Conservation (phyloP, 2,113 vertebrate species). For the Bubo scandiacus region DNA sequence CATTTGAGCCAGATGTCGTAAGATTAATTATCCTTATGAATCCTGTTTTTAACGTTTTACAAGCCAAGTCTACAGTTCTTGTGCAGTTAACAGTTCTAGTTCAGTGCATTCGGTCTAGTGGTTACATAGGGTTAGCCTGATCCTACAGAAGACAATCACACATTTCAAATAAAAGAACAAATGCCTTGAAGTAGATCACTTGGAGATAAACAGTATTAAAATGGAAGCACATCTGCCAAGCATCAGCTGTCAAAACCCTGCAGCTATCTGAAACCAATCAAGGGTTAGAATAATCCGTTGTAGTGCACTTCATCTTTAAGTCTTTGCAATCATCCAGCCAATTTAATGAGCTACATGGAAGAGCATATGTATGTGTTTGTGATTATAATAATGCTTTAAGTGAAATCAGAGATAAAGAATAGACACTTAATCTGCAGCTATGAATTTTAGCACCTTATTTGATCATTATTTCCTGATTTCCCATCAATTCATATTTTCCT, state of each 20-base stretch:
- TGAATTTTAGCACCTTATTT: neutral
- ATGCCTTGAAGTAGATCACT: slow-evolving; percentile 50
- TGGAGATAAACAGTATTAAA: slow-evolving; percentile 53
- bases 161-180: slow-evolving; percentile 35
- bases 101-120: neutral
- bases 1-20: neutral
- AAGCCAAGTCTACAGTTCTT: neutral
- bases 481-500: neutral
- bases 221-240: slow-evolving; percentile 58
- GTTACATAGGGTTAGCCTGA: neutral
- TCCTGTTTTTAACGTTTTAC: neutral
- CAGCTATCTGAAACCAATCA: slow-evolving; percentile 60
- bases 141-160: neutral
- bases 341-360: neutral
- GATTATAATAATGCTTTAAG: slow-evolving; percentile 19
- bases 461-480: neutral
- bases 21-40: neutral
- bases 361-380: neutral
- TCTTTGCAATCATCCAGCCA: slow-evolving; percentile 45
- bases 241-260: slow-evolving; percentile 49
- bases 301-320: slow-evolving; percentile 45
- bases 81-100: neutral
- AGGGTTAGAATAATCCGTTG: slow-evolving; percentile 40
- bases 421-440: neutral
- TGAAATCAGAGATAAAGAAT: slow-evolving; percentile 14